These are phyloP conservation scores for Mormyrus hasselquistii DNA, from an alignment of 2,797 vertebrate species.

Conservation along the genomic window DNA sequence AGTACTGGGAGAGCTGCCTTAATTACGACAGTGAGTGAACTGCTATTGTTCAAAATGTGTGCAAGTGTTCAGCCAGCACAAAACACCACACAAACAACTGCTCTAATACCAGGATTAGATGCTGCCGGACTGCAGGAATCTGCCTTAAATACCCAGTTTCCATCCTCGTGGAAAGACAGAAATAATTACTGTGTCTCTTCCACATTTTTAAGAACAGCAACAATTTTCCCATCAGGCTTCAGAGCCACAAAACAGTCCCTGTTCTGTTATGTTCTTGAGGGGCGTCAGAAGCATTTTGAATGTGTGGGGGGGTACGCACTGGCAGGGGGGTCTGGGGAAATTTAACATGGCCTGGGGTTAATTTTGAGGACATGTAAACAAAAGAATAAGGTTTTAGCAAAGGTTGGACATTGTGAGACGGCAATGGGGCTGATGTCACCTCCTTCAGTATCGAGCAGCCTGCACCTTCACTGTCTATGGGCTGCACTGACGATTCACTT, in stretches of 20 bases:
- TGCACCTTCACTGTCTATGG: too few species aligned
- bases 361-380: too few species aligned
- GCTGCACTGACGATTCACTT: too few species aligned
- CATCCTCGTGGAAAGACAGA: neutral
- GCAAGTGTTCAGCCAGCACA: neutral
- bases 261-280: neutral
- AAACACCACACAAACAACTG: neutral
- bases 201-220: neutral
- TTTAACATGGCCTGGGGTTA: too few species aligned
- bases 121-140: neutral
- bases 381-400: too few species aligned
- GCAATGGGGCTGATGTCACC: too few species aligned
- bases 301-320: too few species aligned
- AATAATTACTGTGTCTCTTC: neutral
- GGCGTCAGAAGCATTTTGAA: too few species aligned
- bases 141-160: neutral
- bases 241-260: neutral
- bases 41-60: neutral
- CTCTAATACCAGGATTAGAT: neutral
- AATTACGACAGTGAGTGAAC: neutral
- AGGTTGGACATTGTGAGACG: too few species aligned
- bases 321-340: too few species aligned
- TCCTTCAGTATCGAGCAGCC: too few species aligned
- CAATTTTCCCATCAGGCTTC: neutral
- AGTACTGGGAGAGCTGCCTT: neutral